A percentile compares a stretch with the other conserved stretches of the same genome.
These are phyloP conservation scores for Corvus cornix DNA, from an alignment of 2,113 vertebrate genomes.

Conservation along the genomic window DNA sequence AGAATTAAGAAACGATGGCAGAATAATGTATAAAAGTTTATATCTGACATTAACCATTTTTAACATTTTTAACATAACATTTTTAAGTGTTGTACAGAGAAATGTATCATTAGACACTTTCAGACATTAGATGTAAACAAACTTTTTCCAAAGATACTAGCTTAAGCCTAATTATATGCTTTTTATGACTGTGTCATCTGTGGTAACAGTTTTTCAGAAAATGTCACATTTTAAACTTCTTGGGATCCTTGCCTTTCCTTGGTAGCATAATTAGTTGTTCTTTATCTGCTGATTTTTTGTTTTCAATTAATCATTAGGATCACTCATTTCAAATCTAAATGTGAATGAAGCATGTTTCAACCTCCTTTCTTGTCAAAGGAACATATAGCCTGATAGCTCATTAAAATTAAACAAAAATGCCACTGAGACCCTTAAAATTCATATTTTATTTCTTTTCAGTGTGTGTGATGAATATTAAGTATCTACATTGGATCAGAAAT, in stretches of 20 bases:
- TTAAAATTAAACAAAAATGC: conserved; percentile 15
- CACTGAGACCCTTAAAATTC: background rate
- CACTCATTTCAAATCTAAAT: background rate
- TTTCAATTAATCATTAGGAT: background rate
- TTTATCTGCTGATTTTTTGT: background rate
- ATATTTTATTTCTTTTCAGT: background rate
- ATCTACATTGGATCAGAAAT: background rate
- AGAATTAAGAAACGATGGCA: background rate
- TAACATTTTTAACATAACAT: too few species aligned
- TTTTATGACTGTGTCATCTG: background rate
- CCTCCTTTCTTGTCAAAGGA: background rate
- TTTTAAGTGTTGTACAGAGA: background rate
- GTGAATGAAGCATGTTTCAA: background rate
- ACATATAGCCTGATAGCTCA: background rate
- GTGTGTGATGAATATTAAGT: background rate
- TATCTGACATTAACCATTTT: background rate
- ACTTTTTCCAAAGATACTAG: background rate
- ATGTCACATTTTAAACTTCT: background rate
- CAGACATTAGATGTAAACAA: background rate
- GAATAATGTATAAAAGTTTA: background rate
- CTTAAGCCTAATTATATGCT: background rate
- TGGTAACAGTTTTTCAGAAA: background rate
- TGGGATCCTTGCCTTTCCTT: background rate
- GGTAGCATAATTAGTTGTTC: background rate
- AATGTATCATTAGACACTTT: background rate